These are phyloP conservation scores for Lordiphosa mommai DNA, from an alignment of 1,140 invertebrate species.

Conservation along the genomic window DNA sequence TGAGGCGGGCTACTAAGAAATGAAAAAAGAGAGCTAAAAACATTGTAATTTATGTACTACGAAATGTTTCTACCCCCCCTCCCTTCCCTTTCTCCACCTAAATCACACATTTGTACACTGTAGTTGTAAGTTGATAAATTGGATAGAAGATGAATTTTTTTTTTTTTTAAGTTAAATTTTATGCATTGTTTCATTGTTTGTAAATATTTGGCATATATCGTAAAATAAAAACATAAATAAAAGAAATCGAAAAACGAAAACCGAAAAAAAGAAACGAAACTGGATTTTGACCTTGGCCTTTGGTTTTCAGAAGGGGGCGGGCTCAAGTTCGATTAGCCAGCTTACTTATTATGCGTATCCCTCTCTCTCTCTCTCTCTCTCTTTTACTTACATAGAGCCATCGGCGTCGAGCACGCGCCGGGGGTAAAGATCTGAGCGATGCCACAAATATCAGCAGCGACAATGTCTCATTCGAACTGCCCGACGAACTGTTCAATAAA, in stretches of 20 bases:
- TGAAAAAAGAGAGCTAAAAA: conserved; percentile 25
- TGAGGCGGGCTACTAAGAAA: conserved; percentile 68
- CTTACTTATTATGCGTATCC: conserved; percentile 23
- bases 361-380: conserved; percentile 6
- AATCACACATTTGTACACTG: conserved; percentile 6
- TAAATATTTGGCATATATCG: conserved; percentile 61
- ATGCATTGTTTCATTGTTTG: conserved; percentile 60
- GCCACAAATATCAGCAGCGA: conserved; percentile 86
- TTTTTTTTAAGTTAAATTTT: conserved; percentile 56
- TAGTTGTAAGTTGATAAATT: conserved; percentile 1
- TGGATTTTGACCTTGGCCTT: neutral
- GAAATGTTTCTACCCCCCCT: conserved; percentile 14
- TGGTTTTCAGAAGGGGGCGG: too few species aligned
- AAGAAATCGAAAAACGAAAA: conserved; percentile 7
- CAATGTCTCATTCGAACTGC: conserved; percentile 83
- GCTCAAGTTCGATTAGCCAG: too few species aligned
- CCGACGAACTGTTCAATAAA: conserved; percentile 84
- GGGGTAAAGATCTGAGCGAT: conserved; percentile 80
- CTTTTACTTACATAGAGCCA: conserved; percentile 16
- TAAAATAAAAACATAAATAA: conserved; percentile 25
- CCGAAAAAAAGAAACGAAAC: conserved; percentile 18
- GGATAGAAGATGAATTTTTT: conserved; percentile 21
- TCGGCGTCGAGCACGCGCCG: conserved; percentile 27
- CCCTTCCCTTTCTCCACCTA: neutral
- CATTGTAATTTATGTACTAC: conserved; percentile 28